A percentile compares a stretch with the other conserved stretches of the same genome.
Evolutionary conservation across 2,113 vertebrate genomes (phyloP).

Genomic region (Monopterus albus): DNA sequence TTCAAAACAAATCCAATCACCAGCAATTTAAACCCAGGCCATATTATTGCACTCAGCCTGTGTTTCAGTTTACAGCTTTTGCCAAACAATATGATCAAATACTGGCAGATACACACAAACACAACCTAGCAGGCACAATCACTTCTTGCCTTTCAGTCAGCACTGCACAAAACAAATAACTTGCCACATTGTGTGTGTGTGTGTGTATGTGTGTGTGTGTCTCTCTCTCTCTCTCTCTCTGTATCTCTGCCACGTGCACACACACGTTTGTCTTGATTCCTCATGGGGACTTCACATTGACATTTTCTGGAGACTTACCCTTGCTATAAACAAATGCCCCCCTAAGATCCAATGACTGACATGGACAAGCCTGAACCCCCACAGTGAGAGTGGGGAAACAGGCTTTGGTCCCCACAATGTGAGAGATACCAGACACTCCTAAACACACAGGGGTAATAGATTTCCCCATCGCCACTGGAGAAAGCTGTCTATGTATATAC

Average conservation of each 20-base stretch:
- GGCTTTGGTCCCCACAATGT: no score
- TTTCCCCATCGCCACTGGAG: constrained; percentile 54
- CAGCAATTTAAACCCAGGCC: constrained; percentile 10
- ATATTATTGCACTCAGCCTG: not conserved
- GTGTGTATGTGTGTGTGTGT: no score
- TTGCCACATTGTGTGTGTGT: no score
- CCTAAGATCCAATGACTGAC: no score
- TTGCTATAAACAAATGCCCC: no score
- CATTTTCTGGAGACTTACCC: no score
- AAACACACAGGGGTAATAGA: constrained; percentile 54
- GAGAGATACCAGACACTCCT: no score
- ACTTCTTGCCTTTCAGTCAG: constrained; percentile 29
- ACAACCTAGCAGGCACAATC: constrained; percentile 12
- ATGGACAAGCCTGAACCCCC: no score
- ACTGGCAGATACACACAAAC: not conserved
- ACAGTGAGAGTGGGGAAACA: no score
- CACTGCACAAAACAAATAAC: constrained; percentile 36
- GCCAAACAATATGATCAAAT: constrained; percentile 10
- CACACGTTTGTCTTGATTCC: no score
- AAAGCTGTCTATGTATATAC: constrained; percentile 57
- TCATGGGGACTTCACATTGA: no score
- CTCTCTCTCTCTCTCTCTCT: no score
- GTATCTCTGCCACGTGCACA: not conserved
- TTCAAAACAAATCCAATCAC: constrained; percentile 46
- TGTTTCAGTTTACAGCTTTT: not conserved